These are phyloP conservation scores for Labeo catla DNA, from an alignment of 2,113 vertebrate species.

Conservation along the genomic window DNA sequence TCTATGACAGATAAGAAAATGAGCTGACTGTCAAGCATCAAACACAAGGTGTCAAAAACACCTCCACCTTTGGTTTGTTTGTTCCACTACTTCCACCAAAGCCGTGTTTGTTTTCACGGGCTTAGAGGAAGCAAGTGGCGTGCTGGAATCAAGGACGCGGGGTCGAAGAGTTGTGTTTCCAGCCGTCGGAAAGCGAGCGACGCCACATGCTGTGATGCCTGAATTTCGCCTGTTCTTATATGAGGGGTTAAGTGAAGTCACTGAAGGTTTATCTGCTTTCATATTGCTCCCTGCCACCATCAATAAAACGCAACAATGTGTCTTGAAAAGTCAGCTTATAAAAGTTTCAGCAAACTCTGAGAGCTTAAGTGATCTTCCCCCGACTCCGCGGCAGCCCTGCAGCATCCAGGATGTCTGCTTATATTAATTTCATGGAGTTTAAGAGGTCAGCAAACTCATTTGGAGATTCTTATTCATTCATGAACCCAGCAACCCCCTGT, in stretches of 20 bases:
- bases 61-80: constrained; percentile 19
- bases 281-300: constrained; percentile 82
- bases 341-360: constrained; percentile 92
- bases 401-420: constrained; percentile 89
- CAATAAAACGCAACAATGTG: constrained; percentile 85
- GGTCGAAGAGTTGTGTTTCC: constrained; percentile 1
- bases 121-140: constrained; percentile 23
- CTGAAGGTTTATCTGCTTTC: constrained; percentile 82
- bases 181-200: background rate
- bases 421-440: constrained; percentile 98
- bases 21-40: constrained; percentile 34
- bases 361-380: constrained; percentile 89
- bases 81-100: constrained; percentile 1
- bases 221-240: constrained; percentile 74
- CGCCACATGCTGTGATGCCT: constrained; percentile 2
- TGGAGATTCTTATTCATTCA: constrained; percentile 92
- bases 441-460: constrained; percentile 93
- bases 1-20: constrained; percentile 45
- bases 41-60: background rate
- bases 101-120: constrained; percentile 22
- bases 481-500: constrained; percentile 81
- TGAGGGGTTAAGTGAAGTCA: constrained; percentile 82
- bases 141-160: constrained; percentile 34
- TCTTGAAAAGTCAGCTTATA: constrained; percentile 90
- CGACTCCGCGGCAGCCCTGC: constrained; percentile 79